Evolutionary conservation across 1,140 invertebrate species (phyloP).

Genomic region (Tetramorium alpestre): DNA sequence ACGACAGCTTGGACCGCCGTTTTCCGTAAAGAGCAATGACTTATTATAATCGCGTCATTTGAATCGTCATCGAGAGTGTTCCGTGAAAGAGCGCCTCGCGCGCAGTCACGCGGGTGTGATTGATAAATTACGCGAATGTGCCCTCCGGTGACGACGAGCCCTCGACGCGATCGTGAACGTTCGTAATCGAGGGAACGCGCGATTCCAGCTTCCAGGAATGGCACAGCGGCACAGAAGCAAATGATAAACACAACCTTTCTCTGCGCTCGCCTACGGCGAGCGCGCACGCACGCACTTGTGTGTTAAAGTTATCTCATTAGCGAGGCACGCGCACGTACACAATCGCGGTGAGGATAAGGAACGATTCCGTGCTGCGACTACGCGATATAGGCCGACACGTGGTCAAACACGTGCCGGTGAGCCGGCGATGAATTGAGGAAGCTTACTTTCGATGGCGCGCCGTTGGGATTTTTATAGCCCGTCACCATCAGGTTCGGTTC

Average conservation of each 20-base stretch:
- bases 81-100: not conserved
- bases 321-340: slow-evolving; percentile 22
- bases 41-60: not conserved
- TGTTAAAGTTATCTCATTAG: slow-evolving; percentile 53
- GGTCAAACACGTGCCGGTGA: slow-evolving; percentile 48
- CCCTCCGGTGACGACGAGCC: not conserved
- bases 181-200: slow-evolving; percentile 19
- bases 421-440: slow-evolving; percentile 34
- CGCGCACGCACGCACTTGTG: not conserved
- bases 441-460: slow-evolving; percentile 41
- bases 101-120: slow-evolving; percentile 3
- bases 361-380: slow-evolving; percentile 40
- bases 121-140: slow-evolving; percentile 43
- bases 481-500: not conserved
- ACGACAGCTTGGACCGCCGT: not conserved
- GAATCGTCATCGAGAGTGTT: no score
- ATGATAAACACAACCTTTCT: slow-evolving; percentile 58
- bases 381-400: slow-evolving; percentile 58
- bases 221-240: slow-evolving; percentile 11
- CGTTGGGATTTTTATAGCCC: not conserved
- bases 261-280: slow-evolving; percentile 14
- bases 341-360: slow-evolving; percentile 33
- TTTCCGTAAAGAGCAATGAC: not conserved
- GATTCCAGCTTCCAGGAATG: slow-evolving; percentile 42
- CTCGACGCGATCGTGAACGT: not conserved